Evolutionary conservation across 2,113 vertebrate genomes (phyloP), one percentile per base, ranked within the genome.

Genomic region (Columba livia): DNA sequence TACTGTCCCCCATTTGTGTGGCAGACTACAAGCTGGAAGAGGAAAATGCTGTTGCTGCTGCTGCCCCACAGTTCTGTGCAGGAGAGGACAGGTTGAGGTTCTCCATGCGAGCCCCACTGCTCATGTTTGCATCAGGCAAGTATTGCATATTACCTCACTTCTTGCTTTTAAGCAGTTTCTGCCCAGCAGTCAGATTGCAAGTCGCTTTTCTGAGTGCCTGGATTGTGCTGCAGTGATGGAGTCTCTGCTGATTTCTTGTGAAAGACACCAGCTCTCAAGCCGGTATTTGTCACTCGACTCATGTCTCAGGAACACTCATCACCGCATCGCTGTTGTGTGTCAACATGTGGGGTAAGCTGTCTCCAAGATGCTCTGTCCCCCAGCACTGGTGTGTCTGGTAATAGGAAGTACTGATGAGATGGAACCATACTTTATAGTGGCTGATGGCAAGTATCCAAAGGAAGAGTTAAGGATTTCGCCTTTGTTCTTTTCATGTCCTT

Each of bases 361-460:
- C 65, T 85, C 42, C 72, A 53, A 47, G 28, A 48, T 47, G 25
- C 24, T 73, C 42, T n/a, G 53, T 62, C 20, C 34, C 25, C 16
- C 64, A 60, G 47, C 26, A 36, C 26, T 3, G 0, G 1, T 28
- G 57, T 25, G 61, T 34, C 38, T 73, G 70, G 20, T 29, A 85
- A 28, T 0, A 80, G 74, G 44, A 20, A 42, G 47, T 65, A 90
- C 31, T 72, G 44, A 29, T 90, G 70, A 84, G 53, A 95, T 56
- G 34, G 53, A 93, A 62, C 47, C 2, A 3, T 42, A 26, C 67
- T 74, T 72, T 62, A 44, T 12, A 23, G 25, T 24, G 36, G 11
- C 67, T 89, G 85, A 89, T 88, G 91, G 66, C 80, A 94, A 80
- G 20, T 79, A 38, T 73, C 71, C 79, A 89, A 91, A 79, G 42